phyloP scores from a whole-genome alignment of 2,888 invertebrate genomes.

The Thysanoteuthis rhombus region DNA sequence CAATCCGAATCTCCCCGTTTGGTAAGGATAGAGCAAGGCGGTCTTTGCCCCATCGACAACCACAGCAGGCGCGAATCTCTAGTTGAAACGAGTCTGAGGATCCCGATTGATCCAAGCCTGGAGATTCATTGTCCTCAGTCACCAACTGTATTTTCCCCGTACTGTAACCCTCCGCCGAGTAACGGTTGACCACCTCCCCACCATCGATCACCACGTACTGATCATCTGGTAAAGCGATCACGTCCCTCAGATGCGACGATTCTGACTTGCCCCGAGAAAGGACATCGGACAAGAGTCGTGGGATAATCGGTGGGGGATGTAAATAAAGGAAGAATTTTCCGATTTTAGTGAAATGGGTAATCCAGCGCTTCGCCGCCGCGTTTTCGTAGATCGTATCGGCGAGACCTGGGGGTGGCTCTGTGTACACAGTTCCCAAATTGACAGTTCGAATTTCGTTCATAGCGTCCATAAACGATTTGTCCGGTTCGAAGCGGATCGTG shows the following conservation, averaged over 20 bases:
- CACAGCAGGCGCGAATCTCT: neutral
- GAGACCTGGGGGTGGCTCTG: neutral
- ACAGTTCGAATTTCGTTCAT: neutral
- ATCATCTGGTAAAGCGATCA: neutral
- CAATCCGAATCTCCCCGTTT: neutral
- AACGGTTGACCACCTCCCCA: neutral
- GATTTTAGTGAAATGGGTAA: neutral
- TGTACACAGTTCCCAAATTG: neutral
- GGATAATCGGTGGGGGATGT: neutral
- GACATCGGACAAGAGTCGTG: neutral
- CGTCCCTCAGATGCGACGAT: neutral
- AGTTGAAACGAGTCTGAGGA: neutral
- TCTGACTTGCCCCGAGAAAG: neutral
- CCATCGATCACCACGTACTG: neutral
- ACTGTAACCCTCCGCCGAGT: neutral
- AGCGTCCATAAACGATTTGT: neutral
- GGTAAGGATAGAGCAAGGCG: neutral
- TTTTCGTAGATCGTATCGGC: neutral
- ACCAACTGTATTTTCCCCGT: neutral
- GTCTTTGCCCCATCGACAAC: neutral
- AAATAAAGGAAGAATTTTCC: neutral
- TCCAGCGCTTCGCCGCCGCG: neutral
- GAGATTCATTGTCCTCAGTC: neutral
- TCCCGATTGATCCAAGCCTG: neutral
- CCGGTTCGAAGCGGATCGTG: neutral